These are phyloP conservation scores for Aradus depressus DNA, from an alignment of 2,888 invertebrate genomes.

Conservation along the genomic window DNA sequence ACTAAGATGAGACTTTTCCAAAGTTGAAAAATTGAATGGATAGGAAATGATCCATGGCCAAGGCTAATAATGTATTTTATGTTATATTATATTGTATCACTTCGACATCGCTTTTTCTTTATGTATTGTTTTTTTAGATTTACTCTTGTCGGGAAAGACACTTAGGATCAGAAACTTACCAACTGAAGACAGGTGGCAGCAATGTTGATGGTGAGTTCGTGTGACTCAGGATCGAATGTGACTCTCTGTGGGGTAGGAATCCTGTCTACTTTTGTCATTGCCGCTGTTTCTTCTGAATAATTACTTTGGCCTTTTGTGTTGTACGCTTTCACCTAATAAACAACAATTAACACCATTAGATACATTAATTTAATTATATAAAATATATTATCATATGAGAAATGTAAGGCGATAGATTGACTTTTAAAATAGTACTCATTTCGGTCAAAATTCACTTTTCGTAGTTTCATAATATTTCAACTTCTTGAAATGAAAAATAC, in stretches of 20 bases:
- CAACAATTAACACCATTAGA: neutral
- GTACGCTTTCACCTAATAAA: conserved; percentile 60
- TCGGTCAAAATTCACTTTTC: neutral
- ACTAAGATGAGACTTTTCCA: no score
- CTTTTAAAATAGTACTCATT: neutral
- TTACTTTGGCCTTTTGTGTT: conserved; percentile 81
- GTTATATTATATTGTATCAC: no score
- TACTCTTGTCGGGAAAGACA: no score
- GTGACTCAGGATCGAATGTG: conserved; percentile 67
- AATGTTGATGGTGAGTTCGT: conserved; percentile 65
- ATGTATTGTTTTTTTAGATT: no score
- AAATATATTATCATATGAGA: neutral
- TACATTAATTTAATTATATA: neutral
- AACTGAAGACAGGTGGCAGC: conserved; percentile 66
- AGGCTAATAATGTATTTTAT: no score
- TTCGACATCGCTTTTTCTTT: no score
- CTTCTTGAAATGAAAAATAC: no score
- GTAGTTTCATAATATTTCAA: neutral
- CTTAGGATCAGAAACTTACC: conserved; percentile 35
- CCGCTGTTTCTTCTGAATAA: conserved; percentile 71
- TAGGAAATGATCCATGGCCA: no score
- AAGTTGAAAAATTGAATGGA: no score
- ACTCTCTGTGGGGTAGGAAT: conserved; percentile 71
- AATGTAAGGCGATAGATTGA: neutral
- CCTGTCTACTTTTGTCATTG: conserved; percentile 71